phyloP scores from a whole-genome alignment of 2,113 vertebrate species.

The Heteronetta atricapilla region DNA sequence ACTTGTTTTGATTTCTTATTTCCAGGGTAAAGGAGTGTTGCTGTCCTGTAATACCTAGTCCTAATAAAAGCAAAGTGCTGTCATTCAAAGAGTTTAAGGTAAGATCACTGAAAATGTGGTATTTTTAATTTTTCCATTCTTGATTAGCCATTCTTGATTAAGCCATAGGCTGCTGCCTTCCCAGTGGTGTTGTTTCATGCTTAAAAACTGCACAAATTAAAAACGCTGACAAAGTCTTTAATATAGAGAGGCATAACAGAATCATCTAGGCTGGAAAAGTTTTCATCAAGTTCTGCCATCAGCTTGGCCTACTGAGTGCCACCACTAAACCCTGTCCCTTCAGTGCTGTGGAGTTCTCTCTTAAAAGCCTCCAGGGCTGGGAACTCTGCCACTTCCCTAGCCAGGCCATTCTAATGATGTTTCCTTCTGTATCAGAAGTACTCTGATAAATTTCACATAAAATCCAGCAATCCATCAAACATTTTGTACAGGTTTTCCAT shows the following conservation, averaged over 20 bases:
- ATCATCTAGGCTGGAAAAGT: no score
- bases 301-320: no score
- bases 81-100: conserved; percentile 74
- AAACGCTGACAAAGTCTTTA: not conserved
- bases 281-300: no score
- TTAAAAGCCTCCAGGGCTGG: not conserved
- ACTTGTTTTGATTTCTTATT: not conserved
- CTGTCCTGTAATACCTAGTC: conserved; percentile 76
- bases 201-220: not conserved
- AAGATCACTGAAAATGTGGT: not conserved
- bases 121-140: not conserved
- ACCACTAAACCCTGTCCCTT: no score
- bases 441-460: not conserved
- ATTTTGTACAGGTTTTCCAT: not conserved
- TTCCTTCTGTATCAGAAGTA: not conserved
- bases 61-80: conserved; percentile 73
- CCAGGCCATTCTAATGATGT: not conserved
- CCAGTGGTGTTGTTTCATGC: not conserved
- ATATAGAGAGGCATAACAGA: rapidly evolving
- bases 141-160: not conserved
- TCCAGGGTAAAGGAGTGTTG: conserved; percentile 74
- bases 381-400: not conserved
- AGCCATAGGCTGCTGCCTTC: not conserved
- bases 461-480: not conserved
- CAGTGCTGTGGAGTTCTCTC: not conserved